phyloP scores from a whole-genome alignment of 2,113 vertebrate species.

The Triplophysa dalaica region DNA sequence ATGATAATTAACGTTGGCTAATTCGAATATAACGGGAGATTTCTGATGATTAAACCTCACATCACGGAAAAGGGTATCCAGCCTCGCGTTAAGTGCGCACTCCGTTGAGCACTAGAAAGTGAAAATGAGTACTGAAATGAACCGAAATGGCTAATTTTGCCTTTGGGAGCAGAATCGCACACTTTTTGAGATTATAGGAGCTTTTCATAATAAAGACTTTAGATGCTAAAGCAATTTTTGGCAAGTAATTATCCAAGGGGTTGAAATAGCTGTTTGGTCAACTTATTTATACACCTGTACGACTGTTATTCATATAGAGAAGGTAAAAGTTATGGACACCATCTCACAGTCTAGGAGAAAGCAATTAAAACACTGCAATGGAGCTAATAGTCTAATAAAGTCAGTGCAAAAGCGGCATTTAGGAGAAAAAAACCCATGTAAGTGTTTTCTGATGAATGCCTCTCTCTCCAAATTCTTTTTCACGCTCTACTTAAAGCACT shows the following conservation, averaged over 20 bases:
- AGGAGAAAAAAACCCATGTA: not conserved
- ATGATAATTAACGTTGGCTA: not conserved
- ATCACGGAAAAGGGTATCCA: not conserved
- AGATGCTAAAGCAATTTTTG: conserved; percentile 8
- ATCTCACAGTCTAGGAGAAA: not conserved
- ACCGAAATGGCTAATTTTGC: conserved; percentile 24
- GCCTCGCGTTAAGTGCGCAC: not conserved
- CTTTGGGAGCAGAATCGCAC: not conserved
- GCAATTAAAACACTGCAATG: not conserved
- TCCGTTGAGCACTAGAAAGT: not conserved
- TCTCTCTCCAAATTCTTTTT: not conserved
- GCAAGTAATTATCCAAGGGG: not conserved
- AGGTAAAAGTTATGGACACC: not conserved
- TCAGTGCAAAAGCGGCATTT: not conserved
- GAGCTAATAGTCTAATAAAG: not conserved
- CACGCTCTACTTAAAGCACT: not conserved
- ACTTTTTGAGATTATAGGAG: not conserved
- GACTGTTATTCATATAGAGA: not conserved
- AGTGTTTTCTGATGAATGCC: conserved; percentile 8
- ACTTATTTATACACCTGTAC: conserved; percentile 8
- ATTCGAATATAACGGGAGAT: not conserved
- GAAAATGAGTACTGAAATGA: conserved; percentile 22
- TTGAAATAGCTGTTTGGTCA: not conserved
- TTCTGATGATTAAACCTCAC: not conserved
- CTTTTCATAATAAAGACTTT: conserved; percentile 10